Evolutionary conservation across 2,797 vertebrate genomes (phyloP).

Genomic region (Poeciliopsis presidionis): DNA sequence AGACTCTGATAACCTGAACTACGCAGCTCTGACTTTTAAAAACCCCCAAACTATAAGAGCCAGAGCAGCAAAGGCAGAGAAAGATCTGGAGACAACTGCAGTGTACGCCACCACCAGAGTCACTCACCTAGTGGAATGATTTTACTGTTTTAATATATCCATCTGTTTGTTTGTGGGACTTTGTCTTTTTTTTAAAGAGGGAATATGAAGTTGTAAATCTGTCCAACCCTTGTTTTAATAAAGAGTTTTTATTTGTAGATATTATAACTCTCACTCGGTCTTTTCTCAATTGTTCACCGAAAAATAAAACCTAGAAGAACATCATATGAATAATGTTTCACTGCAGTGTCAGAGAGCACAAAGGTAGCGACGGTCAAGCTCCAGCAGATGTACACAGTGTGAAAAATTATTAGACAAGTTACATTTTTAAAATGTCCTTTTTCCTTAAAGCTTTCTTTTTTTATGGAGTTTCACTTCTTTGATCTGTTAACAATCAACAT

Average conservation of each 20-base stretch:
- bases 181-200: not conserved
- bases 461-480: not conserved
- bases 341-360: not conserved
- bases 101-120: not conserved
- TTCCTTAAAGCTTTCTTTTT: not conserved
- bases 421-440: not conserved
- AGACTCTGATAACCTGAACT: constrained; percentile 19
- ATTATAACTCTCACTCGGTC: not conserved
- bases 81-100: not conserved
- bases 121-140: not conserved
- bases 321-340: not conserved
- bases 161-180: not conserved
- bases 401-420: not conserved
- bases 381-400: not conserved
- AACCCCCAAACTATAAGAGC: not conserved
- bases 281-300: not conserved
- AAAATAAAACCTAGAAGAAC: not conserved
- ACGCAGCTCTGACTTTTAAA: not conserved
- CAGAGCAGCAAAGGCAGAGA: not conserved
- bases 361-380: not conserved
- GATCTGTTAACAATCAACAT: not conserved
- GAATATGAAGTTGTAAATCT: not conserved
- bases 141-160: not conserved
- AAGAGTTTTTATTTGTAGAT: not conserved
- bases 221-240: not conserved